Conservation (phyloP, 2,888 invertebrate genomes). For the Tridacna gigas region DNA sequence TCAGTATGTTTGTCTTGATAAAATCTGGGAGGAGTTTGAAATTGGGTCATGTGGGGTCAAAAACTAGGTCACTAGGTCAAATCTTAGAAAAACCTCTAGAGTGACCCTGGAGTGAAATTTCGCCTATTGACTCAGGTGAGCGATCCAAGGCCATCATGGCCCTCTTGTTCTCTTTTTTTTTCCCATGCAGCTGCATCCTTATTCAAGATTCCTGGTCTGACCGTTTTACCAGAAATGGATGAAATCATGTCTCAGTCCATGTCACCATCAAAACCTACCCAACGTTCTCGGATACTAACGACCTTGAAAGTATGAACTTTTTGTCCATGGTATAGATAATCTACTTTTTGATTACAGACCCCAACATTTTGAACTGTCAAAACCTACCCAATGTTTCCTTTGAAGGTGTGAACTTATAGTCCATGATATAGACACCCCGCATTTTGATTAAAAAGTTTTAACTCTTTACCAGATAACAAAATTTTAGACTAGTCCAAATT, state of each 20-base stretch:
- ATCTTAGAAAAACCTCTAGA: too few relatives aligned
- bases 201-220: slow-evolving; percentile 96
- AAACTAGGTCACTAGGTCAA: too few relatives aligned
- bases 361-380: background rate
- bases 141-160: too few relatives aligned
- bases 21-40: too few relatives aligned
- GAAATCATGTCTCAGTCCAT: slow-evolving; percentile 72
- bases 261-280: slow-evolving; percentile 72
- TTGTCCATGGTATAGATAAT: background rate
- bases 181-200: slow-evolving; percentile 95
- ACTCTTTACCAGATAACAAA: background rate
- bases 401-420: background rate
- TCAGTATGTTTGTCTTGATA: too few relatives aligned
- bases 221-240: slow-evolving; percentile 90
- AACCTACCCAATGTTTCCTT: background rate
- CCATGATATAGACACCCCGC: background rate
- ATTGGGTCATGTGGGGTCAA: too few relatives aligned
- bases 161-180: slow-evolving; percentile 42
- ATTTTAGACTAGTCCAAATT: background rate
- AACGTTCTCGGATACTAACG: slow-evolving; percentile 78
- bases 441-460: background rate
- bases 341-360: background rate
- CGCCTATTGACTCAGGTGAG: too few relatives aligned
- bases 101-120: too few relatives aligned
- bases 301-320: slow-evolving; percentile 74